Percentiles rank a stretch among this genome's conserved stretches.
These are phyloP conservation scores for Heliocidaris tuberculata DNA, from an alignment of 35 echinoderm and acorn worm genomes.

Conservation along the genomic window DNA sequence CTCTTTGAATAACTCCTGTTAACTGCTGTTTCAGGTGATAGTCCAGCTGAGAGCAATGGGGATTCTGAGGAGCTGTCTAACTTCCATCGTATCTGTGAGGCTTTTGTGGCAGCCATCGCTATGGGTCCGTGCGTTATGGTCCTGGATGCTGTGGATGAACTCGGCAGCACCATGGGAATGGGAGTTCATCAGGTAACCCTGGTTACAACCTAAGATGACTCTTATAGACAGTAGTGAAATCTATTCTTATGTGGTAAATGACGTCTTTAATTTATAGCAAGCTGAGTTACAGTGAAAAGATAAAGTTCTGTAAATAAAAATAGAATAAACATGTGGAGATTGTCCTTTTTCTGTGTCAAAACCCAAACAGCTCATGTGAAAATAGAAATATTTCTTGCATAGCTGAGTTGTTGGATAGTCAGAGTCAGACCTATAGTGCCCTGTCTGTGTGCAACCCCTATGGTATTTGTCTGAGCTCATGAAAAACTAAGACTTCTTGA, in stretches of 20 bases:
- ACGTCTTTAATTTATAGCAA: not conserved
- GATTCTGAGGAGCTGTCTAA: conserved; percentile 77
- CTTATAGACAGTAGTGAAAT: not conserved
- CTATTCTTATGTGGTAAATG: not conserved
- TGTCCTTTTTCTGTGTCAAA: not conserved
- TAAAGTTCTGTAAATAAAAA: not conserved
- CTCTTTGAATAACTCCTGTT: not conserved
- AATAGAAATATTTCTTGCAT: too few relatives aligned
- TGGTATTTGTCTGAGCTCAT: not conserved
- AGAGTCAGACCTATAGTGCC: too few relatives aligned
- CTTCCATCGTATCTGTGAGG: conserved; percentile 87
- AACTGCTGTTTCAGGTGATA: not conserved
- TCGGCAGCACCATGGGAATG: conserved; percentile 67
- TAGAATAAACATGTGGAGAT: not conserved
- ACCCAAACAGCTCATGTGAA: too few relatives aligned
- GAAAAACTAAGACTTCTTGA: not conserved
- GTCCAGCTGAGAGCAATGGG: not conserved
- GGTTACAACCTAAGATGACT: not conserved
- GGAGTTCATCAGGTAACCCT: conserved; percentile 73
- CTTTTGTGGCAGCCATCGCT: conserved; percentile 79
- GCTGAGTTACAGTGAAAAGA: not conserved
- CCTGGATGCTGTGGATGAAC: conserved; percentile 83
- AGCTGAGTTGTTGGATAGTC: too few relatives aligned
- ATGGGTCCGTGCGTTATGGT: conserved; percentile 79
- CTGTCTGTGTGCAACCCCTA: too few relatives aligned